phyloP scores from a whole-genome alignment of 2,113 vertebrate species.

The Anguilla rostrata region DNA sequence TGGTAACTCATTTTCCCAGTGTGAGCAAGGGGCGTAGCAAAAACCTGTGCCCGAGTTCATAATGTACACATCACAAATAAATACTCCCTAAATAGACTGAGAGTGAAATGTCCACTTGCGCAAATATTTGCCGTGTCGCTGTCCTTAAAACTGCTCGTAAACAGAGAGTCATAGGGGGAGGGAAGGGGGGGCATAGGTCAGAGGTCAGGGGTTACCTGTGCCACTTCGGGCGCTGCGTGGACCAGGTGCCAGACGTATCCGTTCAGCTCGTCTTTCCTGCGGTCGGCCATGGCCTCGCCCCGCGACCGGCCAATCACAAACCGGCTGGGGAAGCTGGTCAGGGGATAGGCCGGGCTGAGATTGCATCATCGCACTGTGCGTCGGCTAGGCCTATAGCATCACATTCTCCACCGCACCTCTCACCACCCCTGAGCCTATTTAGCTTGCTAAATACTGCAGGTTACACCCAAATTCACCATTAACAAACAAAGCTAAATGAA shows the following conservation, averaged over 20 bases:
- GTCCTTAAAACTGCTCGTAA: not conserved
- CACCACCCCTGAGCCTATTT: not conserved
- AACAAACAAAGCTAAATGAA: not conserved
- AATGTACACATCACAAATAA: not conserved
- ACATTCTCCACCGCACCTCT: not conserved
- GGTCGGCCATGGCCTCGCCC: constrained; percentile 84
- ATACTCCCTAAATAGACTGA: not conserved
- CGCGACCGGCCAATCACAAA: constrained; percentile 89
- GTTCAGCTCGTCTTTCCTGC: constrained; percentile 87
- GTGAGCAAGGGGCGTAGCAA: not conserved
- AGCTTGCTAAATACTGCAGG: not conserved
- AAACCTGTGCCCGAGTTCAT: not conserved
- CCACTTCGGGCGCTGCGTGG: constrained; percentile 77
- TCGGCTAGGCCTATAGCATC: not conserved
- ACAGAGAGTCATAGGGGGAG: not conserved
- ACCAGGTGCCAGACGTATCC: constrained; percentile 93
- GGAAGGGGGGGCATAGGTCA: constrained; percentile 1
- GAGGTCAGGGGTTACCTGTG: constrained; percentile 74
- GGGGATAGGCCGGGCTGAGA: not conserved
- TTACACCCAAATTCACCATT: not conserved
- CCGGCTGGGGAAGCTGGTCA: constrained; percentile 86
- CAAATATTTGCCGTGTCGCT: not conserved
- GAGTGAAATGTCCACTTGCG: not conserved
- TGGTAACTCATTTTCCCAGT: not conserved
- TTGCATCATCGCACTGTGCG: not conserved